Evolutionary conservation across 2,888 invertebrate genomes (phyloP), one percentile per base, ranked within the genome.

Genomic region (Mongoloraphidia duomilia): DNA sequence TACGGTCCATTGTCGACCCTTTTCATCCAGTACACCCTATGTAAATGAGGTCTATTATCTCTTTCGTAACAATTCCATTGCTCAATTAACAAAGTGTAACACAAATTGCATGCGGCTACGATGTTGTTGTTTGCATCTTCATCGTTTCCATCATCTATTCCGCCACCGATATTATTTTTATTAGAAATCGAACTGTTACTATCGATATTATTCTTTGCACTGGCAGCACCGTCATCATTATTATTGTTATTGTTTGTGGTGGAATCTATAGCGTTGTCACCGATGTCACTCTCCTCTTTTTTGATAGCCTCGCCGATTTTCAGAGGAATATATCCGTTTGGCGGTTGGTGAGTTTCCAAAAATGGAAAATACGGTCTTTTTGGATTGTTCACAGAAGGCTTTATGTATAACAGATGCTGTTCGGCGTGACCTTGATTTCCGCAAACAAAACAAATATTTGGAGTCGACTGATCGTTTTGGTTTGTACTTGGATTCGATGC

Each of bases 1-100:
- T 86, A 93, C 0, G 86, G 84, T 53, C 91, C 89, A 61, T 91
- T 88, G 63, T 94, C 93, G 57, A 86, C 80, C 58, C 94, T 73
- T 68, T 94, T 94, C 71, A 93, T 74, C 84, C 93, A 93, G 64
- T 94, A 94, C 61, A 93, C 77, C 47, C 94, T 73, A 65, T 92
- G 90, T 55, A 81, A 76, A 65, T 89, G 84, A 1, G 93, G 91
- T 57, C 87, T 85, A 62, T 81, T 82, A 60, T 84, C 84, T 41
- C 84, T 73, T 69, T 94, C 93, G 66, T 88, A 88, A 54, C 83
- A 78, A 60, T 93, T 88, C 94, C 94, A 94, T 69, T 94, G 94
- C 65, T 91, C 86, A 49, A 83, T 75, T 41, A 94, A 76, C 61
- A 91, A 77, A 46, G 84, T 81, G 68, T 84, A 88, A 70, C 94